phyloP scores from a whole-genome alignment of 2,888 invertebrate genomes.

The Plutella xylostella region DNA sequence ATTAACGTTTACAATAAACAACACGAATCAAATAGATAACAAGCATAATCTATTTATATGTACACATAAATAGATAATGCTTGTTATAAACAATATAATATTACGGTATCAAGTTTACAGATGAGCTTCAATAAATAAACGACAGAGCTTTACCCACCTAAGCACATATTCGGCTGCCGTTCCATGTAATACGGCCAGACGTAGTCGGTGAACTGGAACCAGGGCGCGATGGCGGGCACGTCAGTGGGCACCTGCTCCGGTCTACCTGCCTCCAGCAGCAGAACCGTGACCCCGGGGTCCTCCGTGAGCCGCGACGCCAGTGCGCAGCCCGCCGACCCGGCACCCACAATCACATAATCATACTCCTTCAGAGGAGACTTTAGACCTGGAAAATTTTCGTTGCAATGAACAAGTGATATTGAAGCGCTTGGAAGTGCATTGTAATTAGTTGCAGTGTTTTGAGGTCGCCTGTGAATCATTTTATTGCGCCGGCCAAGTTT shows the following conservation, averaged over 20 bases:
- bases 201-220: conserved; percentile 68
- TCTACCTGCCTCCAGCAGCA: conserved; percentile 68
- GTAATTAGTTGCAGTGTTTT: no score
- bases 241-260: conserved; percentile 57
- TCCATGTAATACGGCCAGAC: conserved; percentile 74
- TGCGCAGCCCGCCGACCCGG: conserved; percentile 14
- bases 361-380: conserved; percentile 9
- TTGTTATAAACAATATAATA: no score
- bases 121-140: no score
- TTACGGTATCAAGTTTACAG: no score
- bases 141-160: conserved; percentile 40
- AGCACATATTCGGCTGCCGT: conserved; percentile 65
- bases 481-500: no score
- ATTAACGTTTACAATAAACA: no score
- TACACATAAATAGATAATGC: no score
- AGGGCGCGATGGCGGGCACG: conserved; percentile 64
- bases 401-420: neutral
- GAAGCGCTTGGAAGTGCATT: no score
- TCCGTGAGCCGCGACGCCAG: conserved; percentile 13
- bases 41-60: no score
- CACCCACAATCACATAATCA: conserved; percentile 14
- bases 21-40: no score
- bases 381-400: conserved; percentile 8
- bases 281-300: conserved; percentile 7
- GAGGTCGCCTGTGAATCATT: no score